These are phyloP conservation scores for Stegastes partitus DNA, from an alignment of 2,113 vertebrate genomes.

Conservation along the genomic window DNA sequence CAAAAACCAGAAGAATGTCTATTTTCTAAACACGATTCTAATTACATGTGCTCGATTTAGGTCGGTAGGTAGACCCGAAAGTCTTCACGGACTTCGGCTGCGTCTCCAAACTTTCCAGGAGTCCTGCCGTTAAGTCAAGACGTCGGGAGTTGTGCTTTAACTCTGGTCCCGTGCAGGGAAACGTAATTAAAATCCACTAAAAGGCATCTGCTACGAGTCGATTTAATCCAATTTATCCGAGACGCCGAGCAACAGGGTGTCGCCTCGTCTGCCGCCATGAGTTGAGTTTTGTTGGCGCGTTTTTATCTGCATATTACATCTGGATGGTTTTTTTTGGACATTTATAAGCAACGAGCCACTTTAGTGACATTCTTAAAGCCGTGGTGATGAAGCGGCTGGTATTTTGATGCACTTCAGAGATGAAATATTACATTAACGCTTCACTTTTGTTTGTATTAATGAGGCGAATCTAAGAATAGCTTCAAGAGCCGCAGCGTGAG, in stretches of 20 bases:
- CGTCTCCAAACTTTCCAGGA: constrained; percentile 20
- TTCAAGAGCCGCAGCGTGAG: neutral
- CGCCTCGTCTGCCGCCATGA: constrained; percentile 26
- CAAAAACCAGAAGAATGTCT: no score
- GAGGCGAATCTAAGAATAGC: constrained; percentile 31
- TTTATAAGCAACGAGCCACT: constrained; percentile 25
- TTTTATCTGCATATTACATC: constrained; percentile 5
- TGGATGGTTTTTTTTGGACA: neutral
- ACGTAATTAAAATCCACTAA: constrained; percentile 72
- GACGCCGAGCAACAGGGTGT: constrained; percentile 42
- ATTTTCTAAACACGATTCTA: no score
- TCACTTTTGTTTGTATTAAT: constrained; percentile 45
- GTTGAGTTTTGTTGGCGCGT: neutral
- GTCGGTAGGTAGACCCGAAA: no score
- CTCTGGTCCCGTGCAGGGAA: constrained; percentile 52
- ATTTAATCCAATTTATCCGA: constrained; percentile 73
- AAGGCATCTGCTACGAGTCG: constrained; percentile 66
- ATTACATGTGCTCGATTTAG: no score
- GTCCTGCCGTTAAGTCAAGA: constrained; percentile 15
- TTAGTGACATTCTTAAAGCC: constrained; percentile 48
- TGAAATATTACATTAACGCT: constrained; percentile 24
- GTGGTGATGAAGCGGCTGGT: constrained; percentile 56
- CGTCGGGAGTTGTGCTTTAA: constrained; percentile 36
- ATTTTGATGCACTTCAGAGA: constrained; percentile 35
- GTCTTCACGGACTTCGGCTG: no score